Base-by-base conservation (phyloP, 2,113 vertebrate species). In the Hemiscyllium ocellatum region DNA sequence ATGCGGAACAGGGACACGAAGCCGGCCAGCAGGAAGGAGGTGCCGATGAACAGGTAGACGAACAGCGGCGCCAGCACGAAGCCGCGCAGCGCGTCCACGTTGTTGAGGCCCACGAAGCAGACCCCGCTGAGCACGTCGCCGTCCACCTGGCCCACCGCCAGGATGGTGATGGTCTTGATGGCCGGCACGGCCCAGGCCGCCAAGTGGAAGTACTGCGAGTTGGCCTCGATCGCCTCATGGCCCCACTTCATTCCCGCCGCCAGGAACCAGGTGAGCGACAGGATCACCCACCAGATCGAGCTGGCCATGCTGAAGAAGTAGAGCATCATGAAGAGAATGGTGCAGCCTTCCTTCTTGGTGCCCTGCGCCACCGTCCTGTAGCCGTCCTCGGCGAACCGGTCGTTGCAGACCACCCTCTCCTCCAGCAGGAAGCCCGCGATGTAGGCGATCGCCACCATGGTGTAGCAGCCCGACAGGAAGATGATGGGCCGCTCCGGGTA, bases 281-380 rank as follows among this genome's bases (percentile, higher is more conserved):
- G 97, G 96, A 99, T 98, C 96, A 99, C 99, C 99, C 99, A 99
- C 99, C 99, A 99, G 97, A 99, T 99, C 26, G 99, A 99, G 97
- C 98, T 99, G 98, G 99, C 98, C 99, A 99, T 99, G 97, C 99
- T 98, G 95, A 99, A 99, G 97, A 99, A 99, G 97, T 99, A 99
- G 0, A 99, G 98, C 98, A 99, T 99, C 99, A 99, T 99, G 97
- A 99, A 99, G 96, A 99, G 98, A 95, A 99, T 99, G 96, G 99
- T 99, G 98, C 99, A 99, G 93, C 99, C 99, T 96, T 99, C 98
- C 95, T 99, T 98, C 96, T 99, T 99, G 1, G 99, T 99, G 96
- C 99, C 99, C 97, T 99, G 99, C 0, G 98, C 99, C 97, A 99
- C 98, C 0, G 99, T 99, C 96, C 98, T 97, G 29, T 98, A 98